Evolutionary conservation across 2,888 invertebrate genomes (phyloP).

Genomic region (Hirtodrosophila alboralis): DNA sequence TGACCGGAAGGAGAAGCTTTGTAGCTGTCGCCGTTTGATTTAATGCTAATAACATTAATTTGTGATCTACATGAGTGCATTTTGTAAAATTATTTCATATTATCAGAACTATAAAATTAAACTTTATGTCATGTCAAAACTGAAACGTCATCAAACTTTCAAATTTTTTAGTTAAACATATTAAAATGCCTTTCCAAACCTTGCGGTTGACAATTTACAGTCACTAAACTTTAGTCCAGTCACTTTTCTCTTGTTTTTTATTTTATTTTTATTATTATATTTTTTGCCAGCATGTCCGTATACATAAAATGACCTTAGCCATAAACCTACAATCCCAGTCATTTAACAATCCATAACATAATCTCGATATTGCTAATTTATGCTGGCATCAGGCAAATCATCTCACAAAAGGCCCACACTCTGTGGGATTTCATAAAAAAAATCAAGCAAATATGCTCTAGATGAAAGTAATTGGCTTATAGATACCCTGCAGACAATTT

Average conservation of each 20-base stretch:
- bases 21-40: constrained; percentile 55
- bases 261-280: constrained; percentile 1
- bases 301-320: constrained; percentile 43
- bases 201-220: constrained; percentile 18
- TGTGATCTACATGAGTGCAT: constrained; percentile 19
- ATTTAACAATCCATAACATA: constrained; percentile 48
- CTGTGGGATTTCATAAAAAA: constrained; percentile 7
- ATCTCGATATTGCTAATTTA: constrained; percentile 64
- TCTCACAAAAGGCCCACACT: constrained; percentile 23
- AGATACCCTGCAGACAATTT: constrained; percentile 29
- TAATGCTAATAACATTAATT: constrained; percentile 44
- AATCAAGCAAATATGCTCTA: not conserved
- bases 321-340: constrained; percentile 22
- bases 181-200: constrained; percentile 29
- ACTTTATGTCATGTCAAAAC: not conserved
- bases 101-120: not conserved
- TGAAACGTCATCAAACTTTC: constrained; percentile 10
- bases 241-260: constrained; percentile 9
- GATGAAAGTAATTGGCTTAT: not conserved
- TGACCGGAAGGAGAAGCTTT: constrained; percentile 67
- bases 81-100: constrained; percentile 18
- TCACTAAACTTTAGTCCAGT: constrained; percentile 16
- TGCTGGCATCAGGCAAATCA: constrained; percentile 48
- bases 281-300: not conserved
- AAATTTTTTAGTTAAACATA: constrained; percentile 5